Conservation (phyloP, 2,888 invertebrate genomes). For the Metopia argyrocephala region DNA sequence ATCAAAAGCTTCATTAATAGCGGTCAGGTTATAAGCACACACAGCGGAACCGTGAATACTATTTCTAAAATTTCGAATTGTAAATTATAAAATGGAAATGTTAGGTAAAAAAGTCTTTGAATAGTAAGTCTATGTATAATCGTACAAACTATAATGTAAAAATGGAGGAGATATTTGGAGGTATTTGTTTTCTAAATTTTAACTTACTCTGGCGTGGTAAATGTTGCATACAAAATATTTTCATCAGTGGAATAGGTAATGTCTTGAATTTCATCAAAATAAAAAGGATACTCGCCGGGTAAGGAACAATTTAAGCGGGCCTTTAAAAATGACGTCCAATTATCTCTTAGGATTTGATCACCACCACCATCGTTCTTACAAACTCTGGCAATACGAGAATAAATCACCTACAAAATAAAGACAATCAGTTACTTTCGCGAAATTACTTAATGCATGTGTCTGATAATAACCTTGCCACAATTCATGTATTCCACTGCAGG, state of each 20-base stretch:
- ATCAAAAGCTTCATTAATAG: constrained; percentile 88
- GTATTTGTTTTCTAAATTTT: no score
- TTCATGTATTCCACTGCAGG: constrained; percentile 94
- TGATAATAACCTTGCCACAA: constrained; percentile 88
- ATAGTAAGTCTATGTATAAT: no score
- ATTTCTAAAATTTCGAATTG: constrained; percentile 80
- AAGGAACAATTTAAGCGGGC: constrained; percentile 90
- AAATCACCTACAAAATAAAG: constrained; percentile 83
- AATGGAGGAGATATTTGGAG: no score
- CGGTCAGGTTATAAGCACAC: constrained; percentile 91
- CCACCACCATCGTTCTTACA: constrained; percentile 94
- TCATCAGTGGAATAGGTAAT: constrained; percentile 88
- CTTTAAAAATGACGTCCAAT: constrained; percentile 95
- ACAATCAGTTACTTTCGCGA: neutral
- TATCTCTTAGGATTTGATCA: constrained; percentile 86
- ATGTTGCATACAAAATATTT: constrained; percentile 89
- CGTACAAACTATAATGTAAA: no score
- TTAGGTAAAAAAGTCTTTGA: no score
- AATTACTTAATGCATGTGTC: neutral
- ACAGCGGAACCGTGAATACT: constrained; percentile 95
- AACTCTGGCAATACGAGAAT: constrained; percentile 93
- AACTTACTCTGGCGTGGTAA: constrained; percentile 87
- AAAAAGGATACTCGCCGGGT: constrained; percentile 91
- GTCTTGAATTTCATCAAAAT: constrained; percentile 93
- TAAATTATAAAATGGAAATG: neutral